Conservation (phyloP, 2,113 vertebrate genomes). For the Rhagologus leucostigma region DNA sequence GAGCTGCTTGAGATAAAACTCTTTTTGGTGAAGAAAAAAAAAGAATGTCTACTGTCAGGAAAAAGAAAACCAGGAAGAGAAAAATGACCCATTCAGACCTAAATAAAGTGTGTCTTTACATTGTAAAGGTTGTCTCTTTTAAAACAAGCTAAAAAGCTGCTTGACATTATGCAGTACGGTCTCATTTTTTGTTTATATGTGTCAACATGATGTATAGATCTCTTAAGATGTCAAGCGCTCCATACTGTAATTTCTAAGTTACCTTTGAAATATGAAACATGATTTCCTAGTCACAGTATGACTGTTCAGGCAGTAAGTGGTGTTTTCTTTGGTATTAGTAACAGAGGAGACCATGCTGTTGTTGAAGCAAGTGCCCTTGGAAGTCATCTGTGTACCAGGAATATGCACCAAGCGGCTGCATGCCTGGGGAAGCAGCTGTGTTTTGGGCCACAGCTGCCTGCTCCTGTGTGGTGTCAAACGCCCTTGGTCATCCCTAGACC, state of each 20-base stretch:
- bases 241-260: constrained; percentile 37
- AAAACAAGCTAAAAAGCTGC: constrained; percentile 53
- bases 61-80: background rate
- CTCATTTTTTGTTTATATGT: constrained; percentile 60
- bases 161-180: constrained; percentile 52
- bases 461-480: rapidly evolving
- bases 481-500: background rate
- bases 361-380: background rate
- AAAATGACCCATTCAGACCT: constrained; percentile 2
- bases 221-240: constrained; percentile 58
- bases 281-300: background rate
- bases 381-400: background rate
- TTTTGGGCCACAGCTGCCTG: background rate
- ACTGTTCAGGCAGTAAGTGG: background rate
- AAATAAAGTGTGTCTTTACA: constrained; percentile 29
- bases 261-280: constrained; percentile 23
- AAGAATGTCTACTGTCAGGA: background rate
- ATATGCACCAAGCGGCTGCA: rapidly evolving
- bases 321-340: background rate
- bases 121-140: constrained; percentile 54
- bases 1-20: background rate
- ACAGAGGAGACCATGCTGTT: background rate
- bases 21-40: background rate
- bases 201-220: constrained; percentile 42
- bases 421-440: background rate